phyloP scores from a whole-genome alignment of 1,140 invertebrate genomes.

The Meteorus sp. region DNA sequence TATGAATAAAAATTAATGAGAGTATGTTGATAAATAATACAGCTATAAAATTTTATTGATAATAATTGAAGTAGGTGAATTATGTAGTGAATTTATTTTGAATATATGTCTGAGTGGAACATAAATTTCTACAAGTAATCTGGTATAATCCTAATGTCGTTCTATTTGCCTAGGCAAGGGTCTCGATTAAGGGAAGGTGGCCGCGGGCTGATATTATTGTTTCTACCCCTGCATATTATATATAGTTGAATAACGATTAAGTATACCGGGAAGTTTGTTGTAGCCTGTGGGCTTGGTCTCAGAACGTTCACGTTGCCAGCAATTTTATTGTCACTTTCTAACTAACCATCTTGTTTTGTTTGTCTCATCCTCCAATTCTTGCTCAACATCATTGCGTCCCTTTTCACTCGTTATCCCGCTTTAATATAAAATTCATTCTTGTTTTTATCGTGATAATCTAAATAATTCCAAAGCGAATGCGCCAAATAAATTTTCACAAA shows the following conservation, averaged over 20 bases:
- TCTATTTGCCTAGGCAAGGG: conserved; percentile 49
- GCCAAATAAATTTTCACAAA: neutral
- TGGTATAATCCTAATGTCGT: conserved; percentile 51
- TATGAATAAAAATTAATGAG: no score
- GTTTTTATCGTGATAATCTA: neutral
- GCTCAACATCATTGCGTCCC: no score
- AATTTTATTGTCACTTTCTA: conserved; percentile 33
- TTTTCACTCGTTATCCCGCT: no score
- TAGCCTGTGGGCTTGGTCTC: conserved; percentile 42
- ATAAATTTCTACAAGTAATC: conserved; percentile 51
- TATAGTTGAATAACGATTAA: conserved; percentile 54
- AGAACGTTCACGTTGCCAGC: conserved; percentile 27
- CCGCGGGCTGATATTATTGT: conserved; percentile 61
- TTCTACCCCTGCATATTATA: conserved; percentile 58
- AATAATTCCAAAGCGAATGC: neutral
- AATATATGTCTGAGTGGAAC: conserved; percentile 32
- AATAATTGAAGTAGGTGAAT: no score
- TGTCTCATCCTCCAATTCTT: no score
- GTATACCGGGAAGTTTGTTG: conserved; percentile 46
- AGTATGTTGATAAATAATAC: no score
- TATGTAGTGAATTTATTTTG: no score
- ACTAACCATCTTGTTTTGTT: no score
- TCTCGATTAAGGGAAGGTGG: conserved; percentile 18
- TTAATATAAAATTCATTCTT: neutral
- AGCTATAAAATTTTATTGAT: no score